These are phyloP conservation scores for Lepeophtheirus nordmannii DNA, from an alignment of 2,888 invertebrate genomes.

Conservation along the genomic window DNA sequence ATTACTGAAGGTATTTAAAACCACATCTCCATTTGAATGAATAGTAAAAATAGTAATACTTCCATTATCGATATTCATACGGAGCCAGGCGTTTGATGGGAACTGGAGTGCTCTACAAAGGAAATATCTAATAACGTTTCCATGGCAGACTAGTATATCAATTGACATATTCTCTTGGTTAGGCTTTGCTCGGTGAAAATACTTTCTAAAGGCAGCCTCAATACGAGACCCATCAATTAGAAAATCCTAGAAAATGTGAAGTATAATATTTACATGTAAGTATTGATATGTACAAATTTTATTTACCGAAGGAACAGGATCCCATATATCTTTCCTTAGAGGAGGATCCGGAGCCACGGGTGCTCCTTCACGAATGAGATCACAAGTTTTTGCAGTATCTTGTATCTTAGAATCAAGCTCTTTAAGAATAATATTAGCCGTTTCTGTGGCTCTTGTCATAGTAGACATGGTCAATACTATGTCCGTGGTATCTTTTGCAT, in stretches of 20 bases:
- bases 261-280: not conserved
- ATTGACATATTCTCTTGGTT: conserved; percentile 51
- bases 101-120: conserved; percentile 66
- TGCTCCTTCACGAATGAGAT: conserved; percentile 74
- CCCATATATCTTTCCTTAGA: conserved; percentile 6
- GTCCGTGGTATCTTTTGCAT: conserved; percentile 79
- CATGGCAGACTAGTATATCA: conserved; percentile 87
- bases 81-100: conserved; percentile 90
- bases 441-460: conserved; percentile 84
- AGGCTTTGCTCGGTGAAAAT: conserved; percentile 73
- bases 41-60: conserved; percentile 85
- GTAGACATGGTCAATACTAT: conserved; percentile 67
- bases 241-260: conserved; percentile 53
- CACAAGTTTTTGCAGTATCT: conserved; percentile 42
- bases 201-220: conserved; percentile 83
- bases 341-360: conserved; percentile 61
- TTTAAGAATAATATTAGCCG: conserved; percentile 62
- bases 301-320: conserved; percentile 14
- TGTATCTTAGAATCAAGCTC: conserved; percentile 41
- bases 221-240: conserved; percentile 81
- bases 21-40: conserved; percentile 67
- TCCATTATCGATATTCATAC: conserved; percentile 75
- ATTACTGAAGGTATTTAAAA: conserved; percentile 64
- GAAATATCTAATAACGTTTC: conserved; percentile 63
- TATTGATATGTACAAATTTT: not conserved